Evolutionary conservation across 2,888 invertebrate species (phyloP).

Genomic region (Drosophila macrospina): DNA sequence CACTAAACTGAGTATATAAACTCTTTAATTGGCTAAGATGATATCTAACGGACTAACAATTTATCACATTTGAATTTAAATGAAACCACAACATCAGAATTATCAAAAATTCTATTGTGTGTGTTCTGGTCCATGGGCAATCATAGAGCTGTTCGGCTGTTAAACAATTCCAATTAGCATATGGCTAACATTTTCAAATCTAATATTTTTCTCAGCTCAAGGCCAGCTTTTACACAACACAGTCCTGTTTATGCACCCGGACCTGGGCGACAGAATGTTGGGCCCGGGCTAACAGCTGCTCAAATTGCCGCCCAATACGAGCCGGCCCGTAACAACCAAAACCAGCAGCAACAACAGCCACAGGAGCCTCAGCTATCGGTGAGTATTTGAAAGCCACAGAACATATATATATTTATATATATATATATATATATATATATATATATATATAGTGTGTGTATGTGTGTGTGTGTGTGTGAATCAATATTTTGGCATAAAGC

Average conservation of each 20-base stretch:
- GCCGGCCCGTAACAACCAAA: slow-evolving; percentile 72
- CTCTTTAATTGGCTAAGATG: slow-evolving; percentile 15
- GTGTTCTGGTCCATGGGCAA: slow-evolving; percentile 1
- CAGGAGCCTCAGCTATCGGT: slow-evolving; percentile 69
- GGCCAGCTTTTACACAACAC: slow-evolving; percentile 60
- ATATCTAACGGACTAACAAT: slow-evolving; percentile 17
- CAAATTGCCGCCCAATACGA: slow-evolving; percentile 85
- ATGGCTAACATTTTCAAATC: slow-evolving; percentile 29
- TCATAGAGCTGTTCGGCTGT: background rate
- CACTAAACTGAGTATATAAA: slow-evolving; percentile 22
- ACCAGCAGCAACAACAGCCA: slow-evolving; percentile 39
- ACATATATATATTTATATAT: too few species aligned
- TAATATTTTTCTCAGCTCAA: slow-evolving; percentile 56
- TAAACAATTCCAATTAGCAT: slow-evolving; percentile 20
- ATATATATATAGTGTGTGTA: too few species aligned
- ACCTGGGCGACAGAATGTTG: slow-evolving; percentile 31
- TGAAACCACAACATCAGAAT: slow-evolving; percentile 2
- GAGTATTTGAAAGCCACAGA: slow-evolving; percentile 27
- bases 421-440: too few species aligned
- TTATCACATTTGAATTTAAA: slow-evolving; percentile 4
- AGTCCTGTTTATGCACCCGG: slow-evolving; percentile 76
- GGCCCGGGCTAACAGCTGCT: slow-evolving; percentile 55
- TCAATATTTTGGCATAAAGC: slow-evolving; percentile 4
- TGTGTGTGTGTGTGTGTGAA: background rate
- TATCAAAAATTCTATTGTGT: background rate